Conservation (phyloP, 1,140 invertebrate genomes). For the Drosophila nebulosa region DNA sequence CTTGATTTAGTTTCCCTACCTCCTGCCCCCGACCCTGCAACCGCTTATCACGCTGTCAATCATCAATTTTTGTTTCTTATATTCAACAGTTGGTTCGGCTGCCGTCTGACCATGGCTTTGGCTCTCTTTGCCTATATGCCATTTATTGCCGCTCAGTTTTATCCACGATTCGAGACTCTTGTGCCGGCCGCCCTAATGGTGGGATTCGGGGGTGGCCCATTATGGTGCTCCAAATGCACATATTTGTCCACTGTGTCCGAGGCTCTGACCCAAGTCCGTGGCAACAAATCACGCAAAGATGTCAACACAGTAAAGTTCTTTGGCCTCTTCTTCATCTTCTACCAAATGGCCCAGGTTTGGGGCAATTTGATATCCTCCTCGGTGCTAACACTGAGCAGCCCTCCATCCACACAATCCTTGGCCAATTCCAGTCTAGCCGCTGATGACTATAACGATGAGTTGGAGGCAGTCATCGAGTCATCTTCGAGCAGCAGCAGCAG, state of each 20-base stretch:
- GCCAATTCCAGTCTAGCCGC: constrained; percentile 30
- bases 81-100: constrained; percentile 87
- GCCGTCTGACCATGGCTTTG: constrained; percentile 92
- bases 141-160: constrained; percentile 96
- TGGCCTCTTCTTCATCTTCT: constrained; percentile 98
- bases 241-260: constrained; percentile 96
- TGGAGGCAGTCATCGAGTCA: constrained; percentile 31
- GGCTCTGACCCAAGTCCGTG: constrained; percentile 88
- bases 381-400: constrained; percentile 56
- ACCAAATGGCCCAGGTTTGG: constrained; percentile 95
- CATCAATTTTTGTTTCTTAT: neutral
- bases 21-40: neutral
- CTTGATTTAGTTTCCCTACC: constrained; percentile 26
- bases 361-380: constrained; percentile 95
- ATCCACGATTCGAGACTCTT: constrained; percentile 90
- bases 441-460: constrained; percentile 12
- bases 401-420: neutral
- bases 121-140: constrained; percentile 93
- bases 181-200: constrained; percentile 92
- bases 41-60: neutral
- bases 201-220: constrained; percentile 93
- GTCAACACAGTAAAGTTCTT: constrained; percentile 97
- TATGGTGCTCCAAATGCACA: constrained; percentile 98
- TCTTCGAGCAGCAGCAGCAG: too few species aligned
- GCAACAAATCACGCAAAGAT: constrained; percentile 82